phyloP scores from a whole-genome alignment of 2,113 vertebrate species.

The Cyprinodon variegatus region DNA sequence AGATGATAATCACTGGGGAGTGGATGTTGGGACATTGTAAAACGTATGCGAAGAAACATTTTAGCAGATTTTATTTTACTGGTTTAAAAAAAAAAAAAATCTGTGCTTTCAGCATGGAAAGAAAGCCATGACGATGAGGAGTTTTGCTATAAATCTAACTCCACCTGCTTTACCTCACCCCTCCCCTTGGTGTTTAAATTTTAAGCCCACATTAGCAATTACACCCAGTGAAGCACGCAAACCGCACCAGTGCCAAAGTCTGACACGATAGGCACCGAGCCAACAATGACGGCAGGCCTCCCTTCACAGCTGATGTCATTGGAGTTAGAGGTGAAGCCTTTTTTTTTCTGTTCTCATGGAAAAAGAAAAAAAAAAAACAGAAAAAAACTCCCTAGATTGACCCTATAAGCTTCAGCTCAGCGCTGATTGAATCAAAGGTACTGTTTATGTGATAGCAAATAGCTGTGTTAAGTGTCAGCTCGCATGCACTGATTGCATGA shows the following conservation, averaged over 20 bases:
- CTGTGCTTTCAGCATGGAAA: neutral
- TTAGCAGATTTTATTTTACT: neutral
- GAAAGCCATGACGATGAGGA: neutral
- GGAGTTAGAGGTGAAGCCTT: slow-evolving; percentile 23
- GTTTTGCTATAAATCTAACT: neutral
- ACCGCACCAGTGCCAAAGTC: slow-evolving; percentile 66
- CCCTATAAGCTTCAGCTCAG: slow-evolving; percentile 13
- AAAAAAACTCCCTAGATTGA: neutral
- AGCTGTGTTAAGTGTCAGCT: slow-evolving; percentile 23
- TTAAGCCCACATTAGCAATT: slow-evolving; percentile 42
- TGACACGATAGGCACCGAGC: slow-evolving; percentile 73
- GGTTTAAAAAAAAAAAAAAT: neutral
- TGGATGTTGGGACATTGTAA: slow-evolving; percentile 35
- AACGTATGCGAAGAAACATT: slow-evolving; percentile 7
- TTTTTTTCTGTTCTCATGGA: neutral
- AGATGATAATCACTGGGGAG: slow-evolving; percentile 41
- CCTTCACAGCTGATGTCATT: slow-evolving; percentile 52
- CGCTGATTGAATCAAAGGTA: slow-evolving; percentile 51
- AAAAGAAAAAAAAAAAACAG: neutral
- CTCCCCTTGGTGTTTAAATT: slow-evolving; percentile 23
- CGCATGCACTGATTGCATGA: slow-evolving; percentile 13
- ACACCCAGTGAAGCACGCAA: slow-evolving; percentile 45
- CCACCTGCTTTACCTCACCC: neutral
- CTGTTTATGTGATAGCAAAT: slow-evolving; percentile 32
- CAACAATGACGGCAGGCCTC: slow-evolving; percentile 69